These are phyloP conservation scores for Trochalopteron elliotii DNA, from an alignment of 2,113 vertebrate genomes.

Conservation along the genomic window DNA sequence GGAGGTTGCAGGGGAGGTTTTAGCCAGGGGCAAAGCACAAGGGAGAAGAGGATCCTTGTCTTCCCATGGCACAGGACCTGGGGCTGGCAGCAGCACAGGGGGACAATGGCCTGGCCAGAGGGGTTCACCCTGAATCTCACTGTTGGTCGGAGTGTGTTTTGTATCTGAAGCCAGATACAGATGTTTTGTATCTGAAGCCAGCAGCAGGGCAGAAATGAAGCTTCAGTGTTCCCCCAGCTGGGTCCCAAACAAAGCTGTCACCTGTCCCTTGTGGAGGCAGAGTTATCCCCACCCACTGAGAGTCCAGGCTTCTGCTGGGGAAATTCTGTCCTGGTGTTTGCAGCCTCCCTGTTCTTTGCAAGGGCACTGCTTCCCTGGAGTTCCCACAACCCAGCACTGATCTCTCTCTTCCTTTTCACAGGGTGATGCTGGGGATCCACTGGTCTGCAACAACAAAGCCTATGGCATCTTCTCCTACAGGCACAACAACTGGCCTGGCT, in stretches of 20 bases:
- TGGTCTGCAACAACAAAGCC: slow-evolving; percentile 45
- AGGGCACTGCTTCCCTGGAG: neutral
- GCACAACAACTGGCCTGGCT: neutral
- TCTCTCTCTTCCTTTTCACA: neutral
- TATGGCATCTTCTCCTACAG: slow-evolving; percentile 54
- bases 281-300: rapidly evolving
- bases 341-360: neutral
- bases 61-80: neutral
- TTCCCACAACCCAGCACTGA: neutral
- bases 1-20: neutral
- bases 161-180: too few species aligned
- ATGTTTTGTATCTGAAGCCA: neutral
- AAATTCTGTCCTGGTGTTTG: neutral
- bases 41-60: neutral
- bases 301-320: neutral
- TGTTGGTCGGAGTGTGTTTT: neutral
- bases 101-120: neutral
- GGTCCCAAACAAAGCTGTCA: neutral
- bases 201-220: neutral
- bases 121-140: rapidly evolving
- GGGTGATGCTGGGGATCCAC: neutral
- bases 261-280: neutral
- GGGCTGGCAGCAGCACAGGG: neutral
- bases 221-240: neutral
- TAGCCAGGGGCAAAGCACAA: neutral